Base-by-base conservation (phyloP, 2,888 invertebrate species). In the Drosophila peninsularis region DNA sequence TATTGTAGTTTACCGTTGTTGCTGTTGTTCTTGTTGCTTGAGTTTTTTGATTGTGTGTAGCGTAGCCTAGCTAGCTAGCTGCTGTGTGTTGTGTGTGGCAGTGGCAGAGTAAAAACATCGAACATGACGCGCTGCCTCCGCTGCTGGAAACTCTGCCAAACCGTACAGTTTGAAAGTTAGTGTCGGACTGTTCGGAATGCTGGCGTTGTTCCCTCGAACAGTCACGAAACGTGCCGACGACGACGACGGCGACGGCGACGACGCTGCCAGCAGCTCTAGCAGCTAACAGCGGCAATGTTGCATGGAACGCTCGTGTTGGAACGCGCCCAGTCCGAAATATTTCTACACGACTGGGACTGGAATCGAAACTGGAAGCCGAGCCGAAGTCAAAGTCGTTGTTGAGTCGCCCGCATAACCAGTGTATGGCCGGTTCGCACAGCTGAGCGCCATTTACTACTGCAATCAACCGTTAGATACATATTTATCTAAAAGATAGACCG, bases 151-250 rank as follows among this genome's bases (percentile, higher is more conserved):
- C 82, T 77, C 87, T 70, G 71, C 66, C 89, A 87, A 91, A 92
- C 92, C 92, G 90, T 91, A 91, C 91, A 90, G 90, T 90, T 91
- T 91, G 91, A 91, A 91, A 90, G 91, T 92, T 91, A 90, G 91
- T 91, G 91, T 91, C 91, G 90, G 88, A 91, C 92, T 91, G 90
- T 85, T 89, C 86, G 80, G 80, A 77, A 80, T 74, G 75, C 56
- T 71, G 64, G 70, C 73, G 70, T 63, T 64, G 57, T 57, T 62
- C 58, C 79, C 67, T 70, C 69, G 73, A 74, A 75, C 64, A 69
- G 52, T 55, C 69, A 27, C 77, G 74, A 78, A 62, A 30, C 45
- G 64, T 60, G 61, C 62, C 45, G 61, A 65, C 62, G 49, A 42
- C 54, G 44, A 42, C 56, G 44, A 10, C 30, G 10, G 5, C 30